Evolutionary conservation across 2,113 vertebrate species (phyloP), one percentile per base, ranked within the genome.

Genomic region (Xiphophorus hellerii): DNA sequence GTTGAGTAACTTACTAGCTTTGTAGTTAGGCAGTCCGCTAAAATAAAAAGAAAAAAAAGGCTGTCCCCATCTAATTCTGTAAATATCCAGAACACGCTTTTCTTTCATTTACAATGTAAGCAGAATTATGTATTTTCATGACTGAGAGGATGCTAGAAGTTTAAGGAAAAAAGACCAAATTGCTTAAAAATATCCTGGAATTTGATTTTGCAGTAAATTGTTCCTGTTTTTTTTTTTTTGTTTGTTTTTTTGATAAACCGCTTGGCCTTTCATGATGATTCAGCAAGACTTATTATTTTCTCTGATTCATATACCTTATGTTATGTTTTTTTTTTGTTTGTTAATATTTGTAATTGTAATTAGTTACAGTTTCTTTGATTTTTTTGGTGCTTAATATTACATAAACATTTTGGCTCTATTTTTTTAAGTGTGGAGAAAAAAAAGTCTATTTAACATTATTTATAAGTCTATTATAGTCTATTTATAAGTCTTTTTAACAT

Each of bases 31-130:
- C 35, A 63, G 27, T 58, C 73, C 51, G 71, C 25, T 67, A 42
- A 66, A 74, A 71, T 73, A 4, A 44, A 44, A 44, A 44, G 62
- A 66, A 42, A 65, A 73, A 70, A 77, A 42, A 78, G 44, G 25
- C 8, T 60, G 2, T 29, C 20, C 44, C 48, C 3, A 14, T 27
- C 17, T 22, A 20, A 17, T 58, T 74, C 71, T 35, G 27, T 42
- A 27, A 58, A 42, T 84, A 63, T 74, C 28, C 8, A 8, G 4
- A 62, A 35, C 7, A 62, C 44, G n/a, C 28, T 30, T 0, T 51
- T 28, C 22, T 39, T 78, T 58, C 74, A 25, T 71, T 54, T 17
- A 67, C 33, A 20, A 58, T 64, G 63, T 64, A 10, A 31, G 15
- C 29, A 31, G 62, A 17, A 20, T 31, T 20, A 31, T 20, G 9